These are phyloP conservation scores for Lepidurus packardi DNA, from an alignment of 1,140 invertebrate genomes.

Conservation along the genomic window DNA sequence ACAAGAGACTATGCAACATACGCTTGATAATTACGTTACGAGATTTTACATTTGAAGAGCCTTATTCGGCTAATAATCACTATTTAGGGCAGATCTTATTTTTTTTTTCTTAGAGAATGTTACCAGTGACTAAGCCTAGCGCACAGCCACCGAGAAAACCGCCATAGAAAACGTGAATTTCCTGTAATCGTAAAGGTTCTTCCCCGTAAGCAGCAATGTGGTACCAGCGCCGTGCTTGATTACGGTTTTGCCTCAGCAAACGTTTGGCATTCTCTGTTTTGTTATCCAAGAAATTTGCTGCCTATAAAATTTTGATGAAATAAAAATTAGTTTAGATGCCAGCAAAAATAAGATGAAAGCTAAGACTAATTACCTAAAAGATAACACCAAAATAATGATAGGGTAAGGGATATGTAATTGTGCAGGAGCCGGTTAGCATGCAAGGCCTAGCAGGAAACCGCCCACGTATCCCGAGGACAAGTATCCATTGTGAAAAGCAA, in stretches of 20 bases:
- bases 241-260: slow-evolving; percentile 59
- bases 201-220: slow-evolving; percentile 58
- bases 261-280: slow-evolving; percentile 70
- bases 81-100: neutral
- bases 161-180: slow-evolving; percentile 66
- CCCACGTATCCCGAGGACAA: slow-evolving; percentile 74
- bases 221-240: slow-evolving; percentile 65
- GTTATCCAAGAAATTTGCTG: slow-evolving; percentile 67
- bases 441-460: slow-evolving; percentile 76
- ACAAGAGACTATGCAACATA: no score
- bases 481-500: slow-evolving; percentile 67
- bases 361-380: neutral
- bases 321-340: neutral
- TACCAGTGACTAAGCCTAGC: slow-evolving; percentile 50
- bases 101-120: slow-evolving; percentile 29
- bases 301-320: slow-evolving; percentile 50
- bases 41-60: neutral
- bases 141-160: slow-evolving; percentile 67
- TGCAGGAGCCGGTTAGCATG: slow-evolving; percentile 44
- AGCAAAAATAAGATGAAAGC: no score
- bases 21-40: neutral
- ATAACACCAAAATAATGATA: neutral
- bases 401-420: slow-evolving; percentile 4
- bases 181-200: slow-evolving; percentile 55
- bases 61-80: neutral